Evolutionary conservation across 2,888 invertebrate genomes (phyloP).

Genomic region (Dendrolimus pini): DNA sequence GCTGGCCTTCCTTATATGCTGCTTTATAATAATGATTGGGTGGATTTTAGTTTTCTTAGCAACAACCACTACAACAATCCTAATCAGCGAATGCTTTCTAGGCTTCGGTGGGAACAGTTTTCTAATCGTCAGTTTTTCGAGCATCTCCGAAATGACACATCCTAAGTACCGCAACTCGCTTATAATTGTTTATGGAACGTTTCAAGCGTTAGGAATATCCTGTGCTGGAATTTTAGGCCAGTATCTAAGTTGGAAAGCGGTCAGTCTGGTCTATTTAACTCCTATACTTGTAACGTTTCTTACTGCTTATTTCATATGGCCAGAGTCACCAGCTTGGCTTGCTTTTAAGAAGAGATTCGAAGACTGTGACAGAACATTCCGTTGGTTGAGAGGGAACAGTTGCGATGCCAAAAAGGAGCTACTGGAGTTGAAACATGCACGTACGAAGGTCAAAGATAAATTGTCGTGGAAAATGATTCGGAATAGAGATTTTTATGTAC

Average conservation of each 20-base stretch:
- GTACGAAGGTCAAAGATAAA: constrained; percentile 5
- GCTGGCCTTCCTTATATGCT: constrained; percentile 17
- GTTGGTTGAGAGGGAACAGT: constrained; percentile 15
- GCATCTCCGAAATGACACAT: constrained; percentile 16
- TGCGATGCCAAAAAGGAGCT: constrained; percentile 13
- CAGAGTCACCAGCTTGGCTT: constrained; percentile 20
- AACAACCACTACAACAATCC: background rate
- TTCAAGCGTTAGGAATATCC: constrained; percentile 1
- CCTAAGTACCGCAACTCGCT: constrained; percentile 17
- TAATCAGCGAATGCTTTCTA: constrained; percentile 5
- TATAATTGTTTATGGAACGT: background rate
- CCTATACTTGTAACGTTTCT: constrained; percentile 8
- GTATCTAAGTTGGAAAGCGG: constrained; percentile 4
- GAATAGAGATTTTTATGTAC: constrained; percentile 18
- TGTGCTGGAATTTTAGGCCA: background rate
- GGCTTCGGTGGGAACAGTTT: constrained; percentile 5
- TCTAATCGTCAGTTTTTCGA: constrained; percentile 2
- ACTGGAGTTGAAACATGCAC: constrained; percentile 10
- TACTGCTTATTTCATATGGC: constrained; percentile 12
- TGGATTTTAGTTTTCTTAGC: constrained; percentile 3
- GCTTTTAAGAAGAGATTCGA: constrained; percentile 17
- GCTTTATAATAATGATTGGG: constrained; percentile 6
- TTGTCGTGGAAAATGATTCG: constrained; percentile 7
- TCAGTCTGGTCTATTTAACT: constrained; percentile 1
- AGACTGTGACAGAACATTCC: constrained; percentile 14